These are phyloP conservation scores for Halcyon leucocephala DNA, from an alignment of 2,797 vertebrate species.

Conservation along the genomic window DNA sequence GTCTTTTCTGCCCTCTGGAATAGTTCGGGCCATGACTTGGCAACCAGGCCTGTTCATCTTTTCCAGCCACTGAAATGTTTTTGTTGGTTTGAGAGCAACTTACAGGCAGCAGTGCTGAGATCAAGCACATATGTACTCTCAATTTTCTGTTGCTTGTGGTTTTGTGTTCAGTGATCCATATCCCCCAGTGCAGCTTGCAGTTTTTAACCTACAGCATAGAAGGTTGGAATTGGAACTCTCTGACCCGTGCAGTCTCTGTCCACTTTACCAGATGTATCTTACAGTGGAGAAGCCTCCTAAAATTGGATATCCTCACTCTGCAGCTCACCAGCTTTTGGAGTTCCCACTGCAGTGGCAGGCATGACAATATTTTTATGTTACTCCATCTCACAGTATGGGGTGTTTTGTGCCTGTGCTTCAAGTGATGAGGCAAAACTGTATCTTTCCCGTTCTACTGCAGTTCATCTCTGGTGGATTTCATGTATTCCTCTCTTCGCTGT, in stretches of 20 bases:
- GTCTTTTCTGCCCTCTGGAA: conserved; percentile 54
- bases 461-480: not conserved
- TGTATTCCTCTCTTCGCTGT: not conserved
- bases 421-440: not conserved
- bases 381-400: not conserved
- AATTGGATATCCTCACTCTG: not conserved
- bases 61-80: conserved; percentile 63
- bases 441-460: not conserved
- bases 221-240: not conserved
- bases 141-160: conserved; percentile 36
- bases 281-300: not conserved
- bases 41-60: conserved; percentile 61
- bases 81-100: conserved; percentile 50
- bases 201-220: not conserved
- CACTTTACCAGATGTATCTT: not conserved
- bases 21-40: not conserved
- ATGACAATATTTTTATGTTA: not conserved
- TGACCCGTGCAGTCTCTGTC: not conserved
- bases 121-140: not conserved
- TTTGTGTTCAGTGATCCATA: conserved; percentile 36
- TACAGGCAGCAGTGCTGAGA: conserved; percentile 46
- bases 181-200: not conserved
- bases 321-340: not conserved
- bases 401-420: not conserved
- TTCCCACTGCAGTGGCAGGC: not conserved